Percentiles rank a stretch among this genome's conserved stretches.
phyloP scores from a whole-genome alignment of 2,113 vertebrate species.

The Apteryx owenii region DNA sequence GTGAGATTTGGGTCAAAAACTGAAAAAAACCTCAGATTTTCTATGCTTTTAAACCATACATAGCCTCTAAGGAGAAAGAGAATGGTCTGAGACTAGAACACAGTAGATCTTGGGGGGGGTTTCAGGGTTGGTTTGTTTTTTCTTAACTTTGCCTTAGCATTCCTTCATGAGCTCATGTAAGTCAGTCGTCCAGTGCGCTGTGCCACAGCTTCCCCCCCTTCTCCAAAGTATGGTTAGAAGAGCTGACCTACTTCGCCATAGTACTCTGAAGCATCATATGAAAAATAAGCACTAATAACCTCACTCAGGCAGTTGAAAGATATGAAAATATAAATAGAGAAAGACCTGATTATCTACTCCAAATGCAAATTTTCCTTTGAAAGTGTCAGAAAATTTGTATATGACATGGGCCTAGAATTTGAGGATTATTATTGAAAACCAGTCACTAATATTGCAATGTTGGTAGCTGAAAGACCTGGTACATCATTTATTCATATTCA shows the following conservation, averaged over 20 bases:
- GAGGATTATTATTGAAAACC: not conserved
- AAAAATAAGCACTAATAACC: not conserved
- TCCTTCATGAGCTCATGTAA: not conserved
- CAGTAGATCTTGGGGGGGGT: not conserved
- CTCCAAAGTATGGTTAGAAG: not conserved
- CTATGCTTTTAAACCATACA: not conserved
- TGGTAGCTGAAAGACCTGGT: not conserved
- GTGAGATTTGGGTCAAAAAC: not conserved
- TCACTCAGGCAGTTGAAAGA: not conserved
- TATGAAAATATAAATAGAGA: not conserved
- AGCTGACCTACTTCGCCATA: not conserved
- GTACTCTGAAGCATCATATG: not conserved
- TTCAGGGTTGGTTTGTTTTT: not conserved
- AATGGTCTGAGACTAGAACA: not conserved
- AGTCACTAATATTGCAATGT: not conserved
- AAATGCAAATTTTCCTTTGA: not conserved
- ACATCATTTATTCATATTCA: not conserved
- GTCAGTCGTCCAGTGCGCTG: not conserved
- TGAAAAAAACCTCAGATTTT: not conserved
- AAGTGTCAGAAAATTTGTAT: not conserved
- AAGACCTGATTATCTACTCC: not conserved
- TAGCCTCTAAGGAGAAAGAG: not conserved
- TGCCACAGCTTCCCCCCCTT: not conserved
- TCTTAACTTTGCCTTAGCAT: not conserved
- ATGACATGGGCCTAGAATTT: not conserved